Conservation (phyloP, 2,888 invertebrate species). For the Archips xylosteana region DNA sequence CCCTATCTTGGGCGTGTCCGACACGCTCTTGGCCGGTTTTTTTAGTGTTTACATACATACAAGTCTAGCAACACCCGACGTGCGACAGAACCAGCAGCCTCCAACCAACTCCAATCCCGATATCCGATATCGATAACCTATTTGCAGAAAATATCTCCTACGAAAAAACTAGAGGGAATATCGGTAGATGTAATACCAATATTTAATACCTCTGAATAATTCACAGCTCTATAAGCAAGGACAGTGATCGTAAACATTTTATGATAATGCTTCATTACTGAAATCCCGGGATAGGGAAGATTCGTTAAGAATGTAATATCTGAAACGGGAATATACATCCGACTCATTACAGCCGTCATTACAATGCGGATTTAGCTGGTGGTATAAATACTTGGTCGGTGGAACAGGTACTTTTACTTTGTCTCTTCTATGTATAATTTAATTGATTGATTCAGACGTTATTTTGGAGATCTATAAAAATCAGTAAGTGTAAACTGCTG, state of each 20-base stretch:
- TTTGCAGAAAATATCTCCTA: neutral
- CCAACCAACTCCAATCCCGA: too few species aligned
- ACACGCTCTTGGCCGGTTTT: too few species aligned
- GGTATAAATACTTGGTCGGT: slow-evolving; percentile 9
- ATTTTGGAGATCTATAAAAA: too few species aligned
- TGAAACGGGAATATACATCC: slow-evolving; percentile 34
- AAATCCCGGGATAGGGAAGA: slow-evolving; percentile 30
- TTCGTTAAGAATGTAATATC: slow-evolving; percentile 41
- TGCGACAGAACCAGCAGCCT: too few species aligned
- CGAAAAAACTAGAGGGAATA: neutral
- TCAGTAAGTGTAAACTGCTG: too few species aligned
- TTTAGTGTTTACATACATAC: too few species aligned
- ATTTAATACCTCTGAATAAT: slow-evolving; percentile 2
- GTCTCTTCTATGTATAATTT: too few species aligned
- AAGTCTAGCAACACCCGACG: too few species aligned
- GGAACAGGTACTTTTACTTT: slow-evolving; percentile 18
- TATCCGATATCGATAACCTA: too few species aligned
- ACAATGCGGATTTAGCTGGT: slow-evolving; percentile 18
- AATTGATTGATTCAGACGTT: too few species aligned
- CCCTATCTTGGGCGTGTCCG: too few species aligned
- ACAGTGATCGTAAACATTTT: slow-evolving; percentile 25
- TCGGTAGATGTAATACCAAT: neutral
- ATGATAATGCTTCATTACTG: slow-evolving; percentile 33
- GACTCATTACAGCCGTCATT: slow-evolving; percentile 38
- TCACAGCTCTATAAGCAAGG: slow-evolving; percentile 13